A percentile compares a stretch with the other conserved stretches of the same genome.
These are phyloP conservation scores for Drosophila nebulosa DNA, from an alignment of 1,140 invertebrate genomes.

Conservation along the genomic window DNA sequence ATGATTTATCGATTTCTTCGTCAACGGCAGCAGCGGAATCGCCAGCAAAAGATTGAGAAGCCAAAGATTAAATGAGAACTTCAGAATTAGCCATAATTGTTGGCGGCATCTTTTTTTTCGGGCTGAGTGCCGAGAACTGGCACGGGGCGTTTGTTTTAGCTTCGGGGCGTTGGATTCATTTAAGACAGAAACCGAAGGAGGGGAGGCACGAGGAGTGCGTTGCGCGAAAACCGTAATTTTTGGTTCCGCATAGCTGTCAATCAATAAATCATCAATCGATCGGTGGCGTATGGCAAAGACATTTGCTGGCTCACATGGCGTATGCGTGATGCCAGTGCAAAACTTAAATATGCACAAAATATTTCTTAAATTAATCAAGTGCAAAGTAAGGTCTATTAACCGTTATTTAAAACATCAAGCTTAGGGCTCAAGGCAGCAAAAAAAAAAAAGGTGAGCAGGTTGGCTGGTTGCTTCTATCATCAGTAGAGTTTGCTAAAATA, in stretches of 20 bases:
- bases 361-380: too few relatives aligned
- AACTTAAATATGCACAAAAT: not conserved
- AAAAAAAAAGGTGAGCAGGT: too few relatives aligned
- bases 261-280: constrained; percentile 37
- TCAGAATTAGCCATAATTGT: constrained; percentile 67
- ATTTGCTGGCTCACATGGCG: not conserved
- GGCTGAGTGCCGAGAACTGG: constrained; percentile 15
- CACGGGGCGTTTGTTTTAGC: constrained; percentile 30
- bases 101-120: constrained; percentile 34
- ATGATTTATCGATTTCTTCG: constrained; percentile 63
- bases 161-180: constrained; percentile 28
- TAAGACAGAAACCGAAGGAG: constrained; percentile 10
- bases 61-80: constrained; percentile 35
- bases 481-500: too few relatives aligned
- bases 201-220: constrained; percentile 17
- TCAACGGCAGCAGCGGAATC: not conserved
- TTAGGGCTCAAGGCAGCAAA: too few relatives aligned
- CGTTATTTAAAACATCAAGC: too few relatives aligned
- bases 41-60: constrained; percentile 8
- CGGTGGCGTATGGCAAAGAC: constrained; percentile 1
- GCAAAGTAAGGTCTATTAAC: too few relatives aligned
- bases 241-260: constrained; percentile 66
- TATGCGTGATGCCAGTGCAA: not conserved
- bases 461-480: too few relatives aligned
- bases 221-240: constrained; percentile 41